These are phyloP conservation scores for Scyliorhinus canicula DNA, from an alignment of 2,797 vertebrate genomes.

Conservation along the genomic window DNA sequence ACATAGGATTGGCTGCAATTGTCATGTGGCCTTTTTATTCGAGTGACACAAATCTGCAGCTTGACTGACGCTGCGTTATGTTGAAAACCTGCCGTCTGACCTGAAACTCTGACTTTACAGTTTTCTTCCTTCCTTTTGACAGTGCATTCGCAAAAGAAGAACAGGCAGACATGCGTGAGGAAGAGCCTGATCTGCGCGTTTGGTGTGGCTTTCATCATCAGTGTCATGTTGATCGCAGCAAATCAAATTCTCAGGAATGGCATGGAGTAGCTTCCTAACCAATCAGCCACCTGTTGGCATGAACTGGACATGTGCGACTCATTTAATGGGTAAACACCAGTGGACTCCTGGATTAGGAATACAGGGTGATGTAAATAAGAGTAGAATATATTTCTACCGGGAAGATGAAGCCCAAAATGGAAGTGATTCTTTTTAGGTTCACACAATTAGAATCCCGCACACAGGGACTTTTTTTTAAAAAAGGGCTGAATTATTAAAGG, in stretches of 20 bases:
- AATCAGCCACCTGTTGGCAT: slow-evolving; percentile 67
- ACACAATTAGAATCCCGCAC: slow-evolving; percentile 67
- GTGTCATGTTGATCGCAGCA: slow-evolving; percentile 97
- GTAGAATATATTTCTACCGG: slow-evolving; percentile 44
- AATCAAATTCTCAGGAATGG: slow-evolving; percentile 98
- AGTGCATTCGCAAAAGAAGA: slow-evolving; percentile 83
- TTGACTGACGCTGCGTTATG: background rate
- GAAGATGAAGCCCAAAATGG: slow-evolving; percentile 65
- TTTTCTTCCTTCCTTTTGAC: slow-evolving; percentile 26
- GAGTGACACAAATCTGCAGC: background rate
- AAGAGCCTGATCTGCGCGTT: slow-evolving; percentile 99
- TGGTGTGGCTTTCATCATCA: slow-evolving; percentile 99
- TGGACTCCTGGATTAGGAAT: background rate
- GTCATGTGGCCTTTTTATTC: background rate
- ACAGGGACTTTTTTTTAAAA: slow-evolving; percentile 72
- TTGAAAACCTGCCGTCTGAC: background rate
- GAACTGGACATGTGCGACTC: slow-evolving; percentile 68
- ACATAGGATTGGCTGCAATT: background rate
- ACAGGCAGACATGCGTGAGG: slow-evolving; percentile 80
- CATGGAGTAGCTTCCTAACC: slow-evolving; percentile 78
- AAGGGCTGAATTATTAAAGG: slow-evolving; percentile 75
- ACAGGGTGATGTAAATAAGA: slow-evolving; percentile 41
- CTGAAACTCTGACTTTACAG: background rate
- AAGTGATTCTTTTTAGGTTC: slow-evolving; percentile 54
- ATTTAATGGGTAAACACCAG: slow-evolving; percentile 62